Conservation (phyloP, 2,888 invertebrate genomes). For the Aphelenchoides bicaudatus region DNA sequence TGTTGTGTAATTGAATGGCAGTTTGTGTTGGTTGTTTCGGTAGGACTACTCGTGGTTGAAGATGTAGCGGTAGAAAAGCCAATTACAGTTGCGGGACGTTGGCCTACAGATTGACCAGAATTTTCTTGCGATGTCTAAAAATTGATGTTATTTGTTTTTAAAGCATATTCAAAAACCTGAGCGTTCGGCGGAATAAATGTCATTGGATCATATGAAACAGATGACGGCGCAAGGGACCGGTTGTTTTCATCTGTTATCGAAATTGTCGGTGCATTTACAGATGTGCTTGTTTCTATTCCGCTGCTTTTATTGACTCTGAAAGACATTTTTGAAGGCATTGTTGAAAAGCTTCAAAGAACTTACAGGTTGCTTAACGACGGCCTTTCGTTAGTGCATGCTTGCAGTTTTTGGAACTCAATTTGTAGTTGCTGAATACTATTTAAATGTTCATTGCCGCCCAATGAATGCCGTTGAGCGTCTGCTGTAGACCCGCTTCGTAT, state of each 20-base stretch:
- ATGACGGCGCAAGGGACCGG: slow-evolving; percentile 32
- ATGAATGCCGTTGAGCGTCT: slow-evolving; percentile 6
- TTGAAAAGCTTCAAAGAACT: not conserved
- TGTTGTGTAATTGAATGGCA: slow-evolving; percentile 1
- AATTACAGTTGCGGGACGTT: slow-evolving; percentile 53
- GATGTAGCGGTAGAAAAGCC: slow-evolving; percentile 41
- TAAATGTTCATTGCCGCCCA: slow-evolving; percentile 22
- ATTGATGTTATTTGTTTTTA: not conserved
- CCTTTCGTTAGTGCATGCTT: slow-evolving; percentile 34
- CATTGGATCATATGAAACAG: slow-evolving; percentile 45
- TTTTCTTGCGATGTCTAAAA: slow-evolving; percentile 6
- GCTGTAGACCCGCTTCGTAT: slow-evolving; percentile 24
- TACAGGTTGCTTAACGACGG: slow-evolving; percentile 8
- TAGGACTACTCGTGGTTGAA: slow-evolving; percentile 10
- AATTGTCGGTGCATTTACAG: slow-evolving; percentile 42
- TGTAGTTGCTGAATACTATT: slow-evolving; percentile 42
- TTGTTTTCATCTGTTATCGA: slow-evolving; percentile 59
- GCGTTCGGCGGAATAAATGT: slow-evolving; percentile 14
- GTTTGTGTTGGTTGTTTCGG: slow-evolving; percentile 4
- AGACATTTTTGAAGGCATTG: not conserved
- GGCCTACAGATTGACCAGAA: slow-evolving; percentile 30
- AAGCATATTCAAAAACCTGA: slow-evolving; percentile 2
- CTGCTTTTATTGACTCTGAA: slow-evolving; percentile 1
- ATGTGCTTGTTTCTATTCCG: slow-evolving; percentile 9
- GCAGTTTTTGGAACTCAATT: slow-evolving; percentile 51